Conservation (phyloP, 2,113 vertebrate species). For the Seriola dumerili region DNA sequence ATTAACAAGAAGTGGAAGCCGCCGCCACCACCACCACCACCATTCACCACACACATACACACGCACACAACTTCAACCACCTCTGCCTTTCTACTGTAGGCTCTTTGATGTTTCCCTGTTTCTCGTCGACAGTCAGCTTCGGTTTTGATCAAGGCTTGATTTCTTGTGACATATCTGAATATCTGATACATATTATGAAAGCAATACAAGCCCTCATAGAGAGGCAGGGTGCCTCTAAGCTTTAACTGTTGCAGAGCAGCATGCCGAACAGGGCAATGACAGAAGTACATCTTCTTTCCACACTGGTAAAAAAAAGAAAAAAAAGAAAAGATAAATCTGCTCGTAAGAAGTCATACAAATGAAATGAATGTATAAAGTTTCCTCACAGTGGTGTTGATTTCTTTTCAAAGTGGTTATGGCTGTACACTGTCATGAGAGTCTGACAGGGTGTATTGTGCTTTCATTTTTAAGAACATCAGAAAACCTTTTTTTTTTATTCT, state of each 20-base stretch:
- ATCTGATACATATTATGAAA: constrained; percentile 81
- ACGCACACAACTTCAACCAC: constrained; percentile 49
- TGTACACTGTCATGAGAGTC: constrained; percentile 57
- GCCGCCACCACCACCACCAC: not conserved
- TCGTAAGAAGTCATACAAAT: constrained; percentile 61
- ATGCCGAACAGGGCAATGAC: constrained; percentile 55
- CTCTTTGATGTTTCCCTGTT: constrained; percentile 83
- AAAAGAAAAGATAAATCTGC: constrained; percentile 43
- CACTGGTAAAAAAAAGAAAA: constrained; percentile 13
- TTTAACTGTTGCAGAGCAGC: constrained; percentile 55
- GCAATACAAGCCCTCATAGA: constrained; percentile 75
- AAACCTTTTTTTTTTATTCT: constrained; percentile 25
- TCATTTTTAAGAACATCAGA: constrained; percentile 53
- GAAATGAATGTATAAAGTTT: constrained; percentile 76
- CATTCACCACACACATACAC: constrained; percentile 17
- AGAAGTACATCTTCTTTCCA: constrained; percentile 52
- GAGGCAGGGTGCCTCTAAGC: constrained; percentile 63
- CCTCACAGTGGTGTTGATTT: constrained; percentile 64
- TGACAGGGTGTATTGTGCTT: constrained; percentile 70
- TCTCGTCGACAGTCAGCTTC: constrained; percentile 76
- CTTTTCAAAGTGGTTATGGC: constrained; percentile 74
- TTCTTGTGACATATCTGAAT: constrained; percentile 80
- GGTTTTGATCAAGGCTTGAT: constrained; percentile 85
- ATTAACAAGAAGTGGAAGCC: constrained; percentile 71
- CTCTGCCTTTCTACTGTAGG: constrained; percentile 62